Percentiles rank a stretch among this genome's conserved stretches.
Conservation (phyloP, 2,113 vertebrate species). For the Ellobius talpinus region DNA sequence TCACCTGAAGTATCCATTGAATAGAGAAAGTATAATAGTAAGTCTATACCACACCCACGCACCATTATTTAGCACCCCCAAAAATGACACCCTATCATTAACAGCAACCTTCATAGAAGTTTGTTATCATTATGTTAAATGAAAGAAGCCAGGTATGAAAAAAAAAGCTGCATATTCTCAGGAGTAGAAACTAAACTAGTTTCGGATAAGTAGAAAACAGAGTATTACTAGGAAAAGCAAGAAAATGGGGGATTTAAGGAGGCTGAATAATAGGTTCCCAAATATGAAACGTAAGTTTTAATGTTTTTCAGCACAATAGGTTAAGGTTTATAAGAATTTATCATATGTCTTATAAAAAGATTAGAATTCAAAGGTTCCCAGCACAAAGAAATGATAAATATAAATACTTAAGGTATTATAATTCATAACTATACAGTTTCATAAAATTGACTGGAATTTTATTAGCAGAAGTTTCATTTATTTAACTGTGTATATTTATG, state of each 20-base stretch:
- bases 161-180: not conserved
- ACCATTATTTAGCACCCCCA: not conserved
- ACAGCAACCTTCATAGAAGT: not conserved
- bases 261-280: too few relatives aligned
- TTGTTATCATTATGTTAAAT: not conserved
- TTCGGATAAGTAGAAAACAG: not conserved
- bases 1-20: not conserved
- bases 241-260: not conserved
- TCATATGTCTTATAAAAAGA: not conserved
- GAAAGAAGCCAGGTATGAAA: not conserved
- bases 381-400: not conserved
- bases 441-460: slow-evolving; percentile 1
- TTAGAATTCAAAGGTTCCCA: not conserved
- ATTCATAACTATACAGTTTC: slow-evolving; percentile 35
- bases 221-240: not conserved
- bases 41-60: not conserved
- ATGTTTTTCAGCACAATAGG: not conserved
- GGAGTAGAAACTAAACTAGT: not conserved
- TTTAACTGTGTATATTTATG: not conserved
- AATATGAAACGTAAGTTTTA: not conserved
- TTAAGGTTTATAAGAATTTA: not conserved
- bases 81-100: not conserved
- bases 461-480: slow-evolving; percentile 24
- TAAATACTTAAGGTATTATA: not conserved
- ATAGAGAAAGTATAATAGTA: not conserved